Percentiles rank a stretch among this genome's conserved stretches.
These are phyloP conservation scores for Montipora cactus DNA, from an alignment of 64 coral and sea anemone genomes.

Conservation along the genomic window DNA sequence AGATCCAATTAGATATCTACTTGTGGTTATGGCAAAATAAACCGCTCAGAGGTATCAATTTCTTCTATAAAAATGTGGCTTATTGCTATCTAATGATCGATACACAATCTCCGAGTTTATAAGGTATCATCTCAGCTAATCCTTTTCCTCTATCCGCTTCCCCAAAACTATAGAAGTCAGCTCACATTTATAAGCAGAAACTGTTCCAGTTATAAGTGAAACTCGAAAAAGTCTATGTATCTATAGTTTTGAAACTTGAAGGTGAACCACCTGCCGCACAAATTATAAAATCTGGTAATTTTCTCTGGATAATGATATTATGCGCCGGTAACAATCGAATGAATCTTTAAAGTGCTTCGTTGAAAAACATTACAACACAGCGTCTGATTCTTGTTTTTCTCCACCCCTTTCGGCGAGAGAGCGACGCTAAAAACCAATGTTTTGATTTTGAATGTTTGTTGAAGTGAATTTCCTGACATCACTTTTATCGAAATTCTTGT, in stretches of 20 bases:
- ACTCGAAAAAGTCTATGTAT: background rate
- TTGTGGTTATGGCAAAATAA: conserved; percentile 23
- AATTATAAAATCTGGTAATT: background rate
- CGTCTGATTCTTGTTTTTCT: background rate
- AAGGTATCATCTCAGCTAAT: background rate
- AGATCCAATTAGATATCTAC: background rate
- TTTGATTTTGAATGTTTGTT: too few relatives aligned
- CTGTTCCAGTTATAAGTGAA: background rate
- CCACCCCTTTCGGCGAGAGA: too few relatives aligned
- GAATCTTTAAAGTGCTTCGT: conserved; percentile 32
- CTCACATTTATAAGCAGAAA: background rate
- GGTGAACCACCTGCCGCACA: background rate
- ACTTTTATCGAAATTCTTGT: too few relatives aligned
- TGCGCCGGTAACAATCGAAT: conserved; percentile 4
- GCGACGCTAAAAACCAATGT: too few relatives aligned
- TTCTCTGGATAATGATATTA: background rate
- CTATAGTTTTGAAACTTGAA: background rate
- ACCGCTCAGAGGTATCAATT: conserved; percentile 13
- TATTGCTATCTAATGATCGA: conserved; percentile 1
- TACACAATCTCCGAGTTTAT: background rate
- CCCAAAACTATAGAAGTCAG: background rate
- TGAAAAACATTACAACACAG: background rate
- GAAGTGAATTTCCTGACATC: too few relatives aligned
- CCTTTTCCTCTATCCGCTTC: background rate
- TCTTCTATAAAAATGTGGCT: conserved; percentile 22